A percentile compares a stretch with the other conserved stretches of the same genome.
phyloP scores from a whole-genome alignment of 2,888 invertebrate species.

The Andricus quercusramuli region DNA sequence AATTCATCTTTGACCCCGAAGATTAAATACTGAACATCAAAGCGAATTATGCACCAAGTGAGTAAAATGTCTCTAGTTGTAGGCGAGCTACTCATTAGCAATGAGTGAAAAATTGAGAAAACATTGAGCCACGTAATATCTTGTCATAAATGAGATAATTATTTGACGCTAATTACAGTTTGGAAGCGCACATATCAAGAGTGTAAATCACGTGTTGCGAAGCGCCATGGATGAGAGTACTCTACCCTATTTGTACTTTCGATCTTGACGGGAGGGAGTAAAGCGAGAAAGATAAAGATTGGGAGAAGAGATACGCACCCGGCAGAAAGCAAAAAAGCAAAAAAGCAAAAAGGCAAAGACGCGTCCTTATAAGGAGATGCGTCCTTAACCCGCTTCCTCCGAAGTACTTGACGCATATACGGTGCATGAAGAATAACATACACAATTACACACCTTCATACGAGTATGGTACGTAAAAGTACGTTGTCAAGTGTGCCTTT shows the following conservation, averaged over 20 bases:
- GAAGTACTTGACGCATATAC: constrained; percentile 54
- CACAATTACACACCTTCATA: constrained; percentile 40
- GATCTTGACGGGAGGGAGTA: constrained; percentile 51
- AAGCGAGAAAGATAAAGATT: constrained; percentile 53
- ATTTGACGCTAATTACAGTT: constrained; percentile 38
- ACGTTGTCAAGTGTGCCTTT: constrained; percentile 63
- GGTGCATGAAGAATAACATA: constrained; percentile 29
- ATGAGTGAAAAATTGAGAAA: background rate
- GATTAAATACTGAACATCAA: background rate
- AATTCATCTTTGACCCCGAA: too few species aligned
- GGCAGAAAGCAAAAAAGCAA: constrained; percentile 23
- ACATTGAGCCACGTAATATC: constrained; percentile 22
- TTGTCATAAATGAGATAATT: constrained; percentile 35
- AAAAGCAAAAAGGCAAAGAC: constrained; percentile 66
- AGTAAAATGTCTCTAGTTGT: background rate
- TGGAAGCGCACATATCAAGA: constrained; percentile 6
- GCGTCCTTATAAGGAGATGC: constrained; percentile 76
- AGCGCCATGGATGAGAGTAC: constrained; percentile 38
- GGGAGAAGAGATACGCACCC: constrained; percentile 45
- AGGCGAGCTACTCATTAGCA: constrained; percentile 23
- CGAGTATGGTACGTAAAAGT: constrained; percentile 48
- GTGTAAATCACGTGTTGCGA: constrained; percentile 48
- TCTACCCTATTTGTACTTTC: constrained; percentile 47
- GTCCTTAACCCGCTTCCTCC: constrained; percentile 77
- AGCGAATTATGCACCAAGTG: background rate